Percentiles rank a stretch among this genome's conserved stretches.
These are phyloP conservation scores for Petroica traversi DNA, from an alignment of 2,113 vertebrate species.

Conservation along the genomic window DNA sequence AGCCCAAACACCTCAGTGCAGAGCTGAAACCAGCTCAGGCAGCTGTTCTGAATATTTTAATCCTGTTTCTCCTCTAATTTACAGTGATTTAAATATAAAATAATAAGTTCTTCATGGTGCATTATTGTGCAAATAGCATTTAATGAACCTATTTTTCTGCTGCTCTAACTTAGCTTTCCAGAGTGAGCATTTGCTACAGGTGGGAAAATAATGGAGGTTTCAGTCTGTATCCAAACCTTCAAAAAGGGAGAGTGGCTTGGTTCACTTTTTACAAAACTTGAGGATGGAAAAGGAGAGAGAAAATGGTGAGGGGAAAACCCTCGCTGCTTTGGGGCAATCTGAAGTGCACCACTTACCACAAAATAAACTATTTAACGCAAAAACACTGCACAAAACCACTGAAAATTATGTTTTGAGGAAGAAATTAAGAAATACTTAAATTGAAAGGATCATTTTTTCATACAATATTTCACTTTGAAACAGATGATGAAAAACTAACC, in stretches of 20 bases:
- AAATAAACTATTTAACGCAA: background rate
- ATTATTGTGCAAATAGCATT: background rate
- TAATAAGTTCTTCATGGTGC: background rate
- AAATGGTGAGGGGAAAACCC: background rate
- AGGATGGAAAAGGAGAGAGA: background rate
- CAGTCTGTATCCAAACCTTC: background rate
- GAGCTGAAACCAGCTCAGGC: background rate
- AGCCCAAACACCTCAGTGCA: background rate
- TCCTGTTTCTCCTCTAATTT: background rate
- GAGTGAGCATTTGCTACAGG: background rate
- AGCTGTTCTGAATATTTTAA: background rate
- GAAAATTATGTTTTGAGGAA: background rate
- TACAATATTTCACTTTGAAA: background rate
- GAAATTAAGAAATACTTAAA: background rate
- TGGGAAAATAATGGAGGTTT: background rate
- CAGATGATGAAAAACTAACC: background rate
- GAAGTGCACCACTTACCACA: background rate
- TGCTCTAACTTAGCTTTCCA: background rate
- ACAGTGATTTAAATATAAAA: background rate
- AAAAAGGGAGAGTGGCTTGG: background rate
- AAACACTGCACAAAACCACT: background rate
- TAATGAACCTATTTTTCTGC: background rate
- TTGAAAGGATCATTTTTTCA: background rate
- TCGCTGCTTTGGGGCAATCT: background rate
- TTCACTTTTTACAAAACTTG: background rate